Evolutionary conservation across 2,797 vertebrate genomes (phyloP), one percentile per base, ranked within the genome.

Genomic region (Epinephelus malabaricus): DNA sequence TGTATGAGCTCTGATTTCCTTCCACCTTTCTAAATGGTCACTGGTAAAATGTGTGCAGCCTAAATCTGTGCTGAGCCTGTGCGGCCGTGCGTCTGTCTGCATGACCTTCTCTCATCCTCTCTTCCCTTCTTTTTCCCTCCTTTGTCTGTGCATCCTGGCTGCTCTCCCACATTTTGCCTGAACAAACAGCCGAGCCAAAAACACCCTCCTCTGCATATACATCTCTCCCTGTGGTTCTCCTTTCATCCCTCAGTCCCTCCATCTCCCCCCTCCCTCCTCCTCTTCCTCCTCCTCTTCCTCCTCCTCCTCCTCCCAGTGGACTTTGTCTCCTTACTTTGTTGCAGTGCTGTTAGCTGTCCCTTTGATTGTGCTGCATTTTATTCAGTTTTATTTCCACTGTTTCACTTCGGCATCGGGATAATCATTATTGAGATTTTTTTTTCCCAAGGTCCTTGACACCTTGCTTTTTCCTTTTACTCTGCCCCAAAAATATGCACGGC

Each of bases 81-180:
- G 46, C 73, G 60, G 63, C 59, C 69, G 54, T 79, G 73, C 78
- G 73, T 81, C 73, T 61, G 74, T 73, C 73, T 50, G 72, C 59
- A 30, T 92, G 88, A 91, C 90, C 86, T 91, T 91, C 86, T 85
- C 87, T 77, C 80, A 80, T 88, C 59, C 81, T 79, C 60, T 30
- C 30, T 60, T 69, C 69, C 60, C 69, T 83, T 70, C 69, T 67
- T 73, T 76, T 53, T 51, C 30, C 67, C 54, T 80, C 79, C 67
- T 88, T 91, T 89, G 85, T 92, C 81, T 84, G 10, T 75, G 58
- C 51, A 60, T 79, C 76, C 74, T 87, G 87, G 87, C 88, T 65
- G 65, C 17, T 73, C 72, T 86, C 82, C 82, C 67, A 56, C 27
- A 54, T 91, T 91, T 82, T 76, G 45, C 74, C 88, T 81, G 77